Evolutionary conservation across 1,140 invertebrate genomes (phyloP).

Genomic region (Carposina sasakii): DNA sequence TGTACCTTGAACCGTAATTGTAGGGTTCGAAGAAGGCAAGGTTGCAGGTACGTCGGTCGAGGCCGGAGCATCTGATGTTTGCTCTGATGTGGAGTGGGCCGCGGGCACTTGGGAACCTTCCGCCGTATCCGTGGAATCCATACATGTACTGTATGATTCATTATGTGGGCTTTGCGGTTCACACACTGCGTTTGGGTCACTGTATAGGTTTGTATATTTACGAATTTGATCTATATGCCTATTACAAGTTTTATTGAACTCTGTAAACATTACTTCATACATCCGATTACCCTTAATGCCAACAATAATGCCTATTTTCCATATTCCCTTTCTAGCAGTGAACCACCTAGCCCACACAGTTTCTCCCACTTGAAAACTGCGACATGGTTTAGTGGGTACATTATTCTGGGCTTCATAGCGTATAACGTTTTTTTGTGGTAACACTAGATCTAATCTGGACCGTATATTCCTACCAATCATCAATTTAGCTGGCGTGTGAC

Average conservation of each 20-base stretch:
- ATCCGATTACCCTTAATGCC: background rate
- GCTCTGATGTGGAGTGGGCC: background rate
- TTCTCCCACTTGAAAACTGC: background rate
- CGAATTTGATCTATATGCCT: constrained; percentile 2
- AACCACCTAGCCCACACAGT: background rate
- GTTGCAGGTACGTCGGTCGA: background rate
- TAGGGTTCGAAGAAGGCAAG: too few relatives aligned
- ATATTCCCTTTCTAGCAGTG: background rate
- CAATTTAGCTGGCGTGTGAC: constrained; percentile 14
- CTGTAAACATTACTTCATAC: background rate
- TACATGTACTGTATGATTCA: background rate
- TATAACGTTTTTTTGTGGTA: background rate
- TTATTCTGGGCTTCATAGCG: background rate
- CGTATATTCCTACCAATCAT: constrained; percentile 17
- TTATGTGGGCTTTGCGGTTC: background rate
- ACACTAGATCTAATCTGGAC: constrained; percentile 13
- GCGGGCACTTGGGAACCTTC: background rate
- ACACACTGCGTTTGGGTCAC: background rate
- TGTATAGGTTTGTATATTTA: background rate
- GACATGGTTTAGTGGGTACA: background rate
- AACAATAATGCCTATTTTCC: background rate
- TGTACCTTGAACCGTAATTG: too few relatives aligned
- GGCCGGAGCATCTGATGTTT: background rate
- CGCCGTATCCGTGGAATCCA: background rate
- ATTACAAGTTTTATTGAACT: background rate